These are phyloP conservation scores for Chelon auratus DNA, from an alignment of 2,797 vertebrate genomes.

Conservation along the genomic window DNA sequence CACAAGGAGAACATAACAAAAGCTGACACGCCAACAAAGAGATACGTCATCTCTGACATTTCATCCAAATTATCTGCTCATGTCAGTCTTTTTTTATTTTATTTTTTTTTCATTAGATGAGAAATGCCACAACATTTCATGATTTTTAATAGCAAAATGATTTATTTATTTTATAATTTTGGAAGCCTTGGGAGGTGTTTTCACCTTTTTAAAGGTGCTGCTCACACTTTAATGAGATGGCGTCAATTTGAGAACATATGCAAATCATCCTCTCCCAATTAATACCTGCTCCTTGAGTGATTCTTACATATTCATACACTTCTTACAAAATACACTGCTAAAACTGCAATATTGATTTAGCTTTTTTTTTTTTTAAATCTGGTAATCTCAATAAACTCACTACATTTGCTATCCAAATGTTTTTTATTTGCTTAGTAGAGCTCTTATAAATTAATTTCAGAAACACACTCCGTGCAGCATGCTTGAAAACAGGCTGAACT, in stretches of 20 bases:
- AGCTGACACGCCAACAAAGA: conserved; percentile 54
- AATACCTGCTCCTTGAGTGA: conserved; percentile 2
- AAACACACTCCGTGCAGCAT: conserved; percentile 9
- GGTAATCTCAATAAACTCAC: neutral
- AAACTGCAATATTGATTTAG: neutral
- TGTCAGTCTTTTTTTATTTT: conserved; percentile 18
- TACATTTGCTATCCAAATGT: conserved; percentile 5
- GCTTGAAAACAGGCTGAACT: conserved; percentile 18
- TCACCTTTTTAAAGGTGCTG: neutral
- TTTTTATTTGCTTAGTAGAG: conserved; percentile 12
- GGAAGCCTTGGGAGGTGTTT: neutral
- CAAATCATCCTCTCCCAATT: conserved; percentile 8
- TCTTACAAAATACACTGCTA: neutral
- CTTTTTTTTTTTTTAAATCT: neutral
- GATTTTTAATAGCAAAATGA: neutral
- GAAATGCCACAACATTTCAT: conserved; percentile 4
- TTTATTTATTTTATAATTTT: neutral
- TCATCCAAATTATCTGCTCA: conserved; percentile 48
- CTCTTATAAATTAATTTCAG: conserved; percentile 7
- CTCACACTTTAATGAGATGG: conserved; percentile 2
- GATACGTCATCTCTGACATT: conserved; percentile 42
- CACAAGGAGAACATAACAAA: conserved; percentile 39
- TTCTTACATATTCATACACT: neutral
- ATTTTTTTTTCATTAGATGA: neutral
- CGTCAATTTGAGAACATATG: conserved; percentile 2